Conservation (phyloP, 1,140 invertebrate genomes). For the Saccostrea glomerata region DNA sequence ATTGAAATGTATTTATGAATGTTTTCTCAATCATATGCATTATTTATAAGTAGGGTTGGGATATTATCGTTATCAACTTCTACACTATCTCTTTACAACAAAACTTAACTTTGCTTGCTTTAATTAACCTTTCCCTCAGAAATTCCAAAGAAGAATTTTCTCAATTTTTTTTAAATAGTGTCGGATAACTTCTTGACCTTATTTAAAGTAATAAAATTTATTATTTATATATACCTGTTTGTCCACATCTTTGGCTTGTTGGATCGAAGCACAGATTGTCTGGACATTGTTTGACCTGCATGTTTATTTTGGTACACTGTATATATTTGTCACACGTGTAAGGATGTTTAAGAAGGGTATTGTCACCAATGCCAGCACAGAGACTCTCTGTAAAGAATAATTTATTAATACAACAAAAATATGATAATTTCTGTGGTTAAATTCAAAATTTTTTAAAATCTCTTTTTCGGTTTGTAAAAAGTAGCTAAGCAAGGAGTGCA, state of each 20-base stretch:
- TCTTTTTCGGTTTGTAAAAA: too few relatives aligned
- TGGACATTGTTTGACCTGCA: conserved; percentile 28
- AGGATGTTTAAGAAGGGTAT: conserved; percentile 13
- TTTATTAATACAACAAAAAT: neutral
- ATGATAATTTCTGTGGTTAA: too few relatives aligned
- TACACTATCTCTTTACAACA: too few relatives aligned
- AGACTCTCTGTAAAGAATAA: conserved; percentile 19
- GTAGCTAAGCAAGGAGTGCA: too few relatives aligned
- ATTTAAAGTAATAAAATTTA: too few relatives aligned
- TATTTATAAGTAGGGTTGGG: neutral
- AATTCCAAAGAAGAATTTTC: too few relatives aligned
- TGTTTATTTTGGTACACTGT: neutral
- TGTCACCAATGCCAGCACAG: neutral
- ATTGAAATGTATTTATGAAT: neutral
- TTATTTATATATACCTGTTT: conserved; percentile 39
- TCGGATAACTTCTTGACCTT: too few relatives aligned
- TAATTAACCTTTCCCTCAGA: neutral
- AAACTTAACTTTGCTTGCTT: neutral
- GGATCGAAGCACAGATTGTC: conserved; percentile 44
- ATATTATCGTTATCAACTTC: too few relatives aligned
- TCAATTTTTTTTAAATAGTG: too few relatives aligned
- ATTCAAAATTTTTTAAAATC: too few relatives aligned
- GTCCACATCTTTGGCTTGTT: conserved; percentile 33
- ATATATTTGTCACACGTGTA: conserved; percentile 47
- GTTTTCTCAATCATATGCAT: neutral